phyloP scores from a whole-genome alignment of 1,140 invertebrate species.

The Heliconius melpomene region DNA sequence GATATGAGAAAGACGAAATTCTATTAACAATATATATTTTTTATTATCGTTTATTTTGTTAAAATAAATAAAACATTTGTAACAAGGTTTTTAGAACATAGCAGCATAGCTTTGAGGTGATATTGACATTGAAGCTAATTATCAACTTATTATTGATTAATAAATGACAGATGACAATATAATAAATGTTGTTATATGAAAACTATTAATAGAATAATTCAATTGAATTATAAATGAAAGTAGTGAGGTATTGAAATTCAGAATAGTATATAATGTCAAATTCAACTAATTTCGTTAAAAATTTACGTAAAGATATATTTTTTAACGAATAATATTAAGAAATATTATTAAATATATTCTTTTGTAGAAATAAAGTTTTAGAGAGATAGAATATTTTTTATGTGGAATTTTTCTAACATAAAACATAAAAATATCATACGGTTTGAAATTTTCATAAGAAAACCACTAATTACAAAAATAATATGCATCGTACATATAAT shows the following conservation, averaged over 20 bases:
- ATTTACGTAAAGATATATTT: too few relatives aligned
- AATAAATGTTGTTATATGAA: neutral
- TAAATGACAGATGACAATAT: constrained; percentile 20
- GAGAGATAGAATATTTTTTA: too few relatives aligned
- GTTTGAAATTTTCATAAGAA: too few relatives aligned
- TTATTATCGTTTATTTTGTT: neutral
- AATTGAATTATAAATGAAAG: neutral
- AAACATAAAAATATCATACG: too few relatives aligned
- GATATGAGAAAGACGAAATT: neutral
- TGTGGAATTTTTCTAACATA: too few relatives aligned
- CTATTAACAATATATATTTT: neutral
- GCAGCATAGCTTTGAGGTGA: neutral
- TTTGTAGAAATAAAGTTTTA: too few relatives aligned
- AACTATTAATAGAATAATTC: neutral
- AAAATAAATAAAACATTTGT: neutral
- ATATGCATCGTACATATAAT: too few relatives aligned
- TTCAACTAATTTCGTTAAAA: too few relatives aligned
- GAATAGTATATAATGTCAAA: too few relatives aligned
- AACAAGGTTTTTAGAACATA: neutral
- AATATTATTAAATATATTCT: too few relatives aligned
- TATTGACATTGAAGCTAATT: constrained; percentile 10
- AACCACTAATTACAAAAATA: too few relatives aligned
- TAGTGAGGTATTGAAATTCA: neutral
- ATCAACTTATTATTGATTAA: constrained; percentile 18
- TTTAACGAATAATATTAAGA: too few relatives aligned